These are phyloP conservation scores for Malurus splendens DNA, from an alignment of 2,797 vertebrate species.

Conservation along the genomic window DNA sequence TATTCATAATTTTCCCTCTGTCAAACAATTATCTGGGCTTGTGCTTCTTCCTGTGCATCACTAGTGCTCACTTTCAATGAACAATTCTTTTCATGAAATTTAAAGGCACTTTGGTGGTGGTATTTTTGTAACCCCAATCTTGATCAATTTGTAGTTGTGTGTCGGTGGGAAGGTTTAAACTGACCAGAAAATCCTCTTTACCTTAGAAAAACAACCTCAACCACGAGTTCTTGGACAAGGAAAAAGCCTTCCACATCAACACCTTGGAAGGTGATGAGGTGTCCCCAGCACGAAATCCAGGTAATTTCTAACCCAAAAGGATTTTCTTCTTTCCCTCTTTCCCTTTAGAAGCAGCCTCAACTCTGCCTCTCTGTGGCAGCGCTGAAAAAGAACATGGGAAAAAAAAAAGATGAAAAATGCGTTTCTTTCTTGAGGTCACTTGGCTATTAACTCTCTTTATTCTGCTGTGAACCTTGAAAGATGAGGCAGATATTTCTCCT, in stretches of 20 bases:
- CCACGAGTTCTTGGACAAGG: not conserved
- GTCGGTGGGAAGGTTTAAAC: not conserved
- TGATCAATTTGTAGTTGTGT: not conserved
- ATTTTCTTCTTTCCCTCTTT: not conserved
- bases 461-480: not conserved
- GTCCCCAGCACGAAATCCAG: not conserved
- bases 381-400: not conserved
- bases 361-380: conserved; percentile 35
- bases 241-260: not conserved
- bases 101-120: not conserved
- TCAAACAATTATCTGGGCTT: not conserved
- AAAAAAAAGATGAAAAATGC: not conserved
- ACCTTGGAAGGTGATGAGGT: not conserved
- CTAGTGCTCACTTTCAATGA: not conserved
- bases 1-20: not conserved
- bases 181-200: not conserved
- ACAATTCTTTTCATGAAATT: not conserved
- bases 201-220: not conserved
- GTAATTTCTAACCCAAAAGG: not conserved
- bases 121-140: not conserved
- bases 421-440: not conserved
- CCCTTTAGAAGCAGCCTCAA: not conserved
- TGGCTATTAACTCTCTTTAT: not conserved
- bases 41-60: not conserved
- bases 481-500: not conserved